These are phyloP conservation scores for Empidonax traillii DNA, from an alignment of 2,113 vertebrate genomes.

Conservation along the genomic window DNA sequence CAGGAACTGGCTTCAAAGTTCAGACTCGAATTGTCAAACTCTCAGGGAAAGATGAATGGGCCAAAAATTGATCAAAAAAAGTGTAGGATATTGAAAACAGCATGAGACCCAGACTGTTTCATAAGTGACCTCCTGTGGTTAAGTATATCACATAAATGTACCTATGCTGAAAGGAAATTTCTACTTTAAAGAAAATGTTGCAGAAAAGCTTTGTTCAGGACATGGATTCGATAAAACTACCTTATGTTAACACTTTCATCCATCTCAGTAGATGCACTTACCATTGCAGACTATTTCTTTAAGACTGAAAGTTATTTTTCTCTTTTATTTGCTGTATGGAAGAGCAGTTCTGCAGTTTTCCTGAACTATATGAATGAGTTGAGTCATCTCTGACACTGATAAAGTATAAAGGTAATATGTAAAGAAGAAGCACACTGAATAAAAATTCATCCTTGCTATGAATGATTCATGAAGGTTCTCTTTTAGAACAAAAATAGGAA, in stretches of 20 bases:
- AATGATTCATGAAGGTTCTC: slow-evolving; percentile 23
- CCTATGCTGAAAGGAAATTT: not conserved
- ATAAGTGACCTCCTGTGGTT: not conserved
- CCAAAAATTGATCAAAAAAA: slow-evolving; percentile 3
- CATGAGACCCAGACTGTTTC: not conserved
- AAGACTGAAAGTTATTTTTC: not conserved
- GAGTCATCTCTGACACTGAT: slow-evolving; percentile 29
- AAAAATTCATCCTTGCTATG: slow-evolving; percentile 5
- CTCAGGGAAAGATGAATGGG: not conserved
- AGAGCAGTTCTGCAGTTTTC: not conserved
- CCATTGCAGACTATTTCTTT: not conserved
- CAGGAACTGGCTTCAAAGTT: not conserved
- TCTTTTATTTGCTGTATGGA: not conserved
- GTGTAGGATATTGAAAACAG: not conserved
- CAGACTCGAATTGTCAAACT: not conserved
- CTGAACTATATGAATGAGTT: slow-evolving; percentile 19
- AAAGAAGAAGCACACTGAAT: not conserved
- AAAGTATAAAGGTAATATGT: slow-evolving; percentile 40
- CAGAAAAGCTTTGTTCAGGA: not conserved
- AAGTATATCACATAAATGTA: not conserved
- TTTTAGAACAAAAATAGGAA: slow-evolving; percentile 20
- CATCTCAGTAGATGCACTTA: not conserved
- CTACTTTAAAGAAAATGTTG: not conserved
- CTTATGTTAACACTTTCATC: not conserved
- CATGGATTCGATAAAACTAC: not conserved